A percentile compares a stretch with the other conserved stretches of the same genome.
phyloP scores from a whole-genome alignment of 2,888 invertebrate genomes.

The Aphodius granarius region DNA sequence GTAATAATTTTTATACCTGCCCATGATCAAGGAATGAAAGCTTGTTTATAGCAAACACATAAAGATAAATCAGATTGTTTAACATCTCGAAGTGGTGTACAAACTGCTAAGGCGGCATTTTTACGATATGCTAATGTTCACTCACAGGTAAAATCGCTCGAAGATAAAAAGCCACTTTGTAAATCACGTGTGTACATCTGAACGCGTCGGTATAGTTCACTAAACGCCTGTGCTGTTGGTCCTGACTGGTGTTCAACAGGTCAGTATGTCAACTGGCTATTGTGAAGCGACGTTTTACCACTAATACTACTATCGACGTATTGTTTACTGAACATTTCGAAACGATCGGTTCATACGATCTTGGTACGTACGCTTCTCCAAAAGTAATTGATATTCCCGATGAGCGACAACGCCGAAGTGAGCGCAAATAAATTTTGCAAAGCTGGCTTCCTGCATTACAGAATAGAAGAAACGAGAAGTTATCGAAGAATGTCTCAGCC shows the following conservation, averaged over 20 bases:
- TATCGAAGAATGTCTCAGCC: background rate
- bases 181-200: background rate
- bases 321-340: background rate
- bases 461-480: background rate
- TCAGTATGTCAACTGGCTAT: background rate
- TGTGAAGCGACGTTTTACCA: background rate
- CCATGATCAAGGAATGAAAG: too few species aligned
- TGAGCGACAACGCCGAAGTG: background rate
- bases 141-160: background rate
- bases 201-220: background rate
- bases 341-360: too few species aligned
- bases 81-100: background rate
- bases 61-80: background rate
- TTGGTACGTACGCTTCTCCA: background rate
- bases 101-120: background rate
- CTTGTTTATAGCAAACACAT: background rate
- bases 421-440: too few species aligned
- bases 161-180: background rate
- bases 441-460: background rate
- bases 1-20: too few species aligned
- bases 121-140: background rate
- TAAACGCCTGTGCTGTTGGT: background rate
- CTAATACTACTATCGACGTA: background rate
- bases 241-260: background rate
- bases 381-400: background rate